phyloP scores from a whole-genome alignment of 2,113 vertebrate species.

The Alces alces region DNA sequence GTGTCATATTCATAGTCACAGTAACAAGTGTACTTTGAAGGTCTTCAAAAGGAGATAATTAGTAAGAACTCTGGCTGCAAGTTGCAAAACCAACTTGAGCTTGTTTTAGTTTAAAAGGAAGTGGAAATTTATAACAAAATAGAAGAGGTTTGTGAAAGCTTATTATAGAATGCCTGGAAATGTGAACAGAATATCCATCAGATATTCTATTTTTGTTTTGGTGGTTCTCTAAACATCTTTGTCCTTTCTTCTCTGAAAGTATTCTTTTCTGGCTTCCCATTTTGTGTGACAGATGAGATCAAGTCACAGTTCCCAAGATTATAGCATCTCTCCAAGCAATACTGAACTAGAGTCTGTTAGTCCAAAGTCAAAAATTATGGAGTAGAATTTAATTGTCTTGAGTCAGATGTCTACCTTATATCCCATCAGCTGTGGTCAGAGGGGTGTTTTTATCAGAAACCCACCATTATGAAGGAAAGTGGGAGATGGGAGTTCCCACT shows the following conservation, averaged over 20 bases:
- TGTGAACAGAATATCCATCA: neutral
- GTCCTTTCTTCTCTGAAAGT: neutral
- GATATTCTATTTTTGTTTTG: neutral
- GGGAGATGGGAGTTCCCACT: neutral
- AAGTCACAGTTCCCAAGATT: neutral
- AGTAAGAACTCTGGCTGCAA: neutral
- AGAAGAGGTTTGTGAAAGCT: neutral
- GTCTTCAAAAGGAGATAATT: neutral
- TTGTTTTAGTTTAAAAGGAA: conserved; percentile 13
- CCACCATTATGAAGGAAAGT: neutral
- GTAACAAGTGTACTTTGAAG: neutral
- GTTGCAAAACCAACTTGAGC: neutral
- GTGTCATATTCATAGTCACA: neutral
- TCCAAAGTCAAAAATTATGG: neutral
- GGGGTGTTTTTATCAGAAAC: neutral
- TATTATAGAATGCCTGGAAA: neutral
- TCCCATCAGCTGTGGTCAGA: neutral
- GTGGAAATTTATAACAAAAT: neutral
- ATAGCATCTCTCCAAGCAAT: neutral
- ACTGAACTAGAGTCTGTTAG: neutral
- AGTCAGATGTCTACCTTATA: neutral
- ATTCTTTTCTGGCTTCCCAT: neutral
- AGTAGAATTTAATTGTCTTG: neutral
- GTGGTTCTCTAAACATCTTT: neutral
- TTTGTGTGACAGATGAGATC: neutral